Base-by-base conservation (phyloP, 2,113 vertebrate genomes). In the Oncorhynchus masou region DNA sequence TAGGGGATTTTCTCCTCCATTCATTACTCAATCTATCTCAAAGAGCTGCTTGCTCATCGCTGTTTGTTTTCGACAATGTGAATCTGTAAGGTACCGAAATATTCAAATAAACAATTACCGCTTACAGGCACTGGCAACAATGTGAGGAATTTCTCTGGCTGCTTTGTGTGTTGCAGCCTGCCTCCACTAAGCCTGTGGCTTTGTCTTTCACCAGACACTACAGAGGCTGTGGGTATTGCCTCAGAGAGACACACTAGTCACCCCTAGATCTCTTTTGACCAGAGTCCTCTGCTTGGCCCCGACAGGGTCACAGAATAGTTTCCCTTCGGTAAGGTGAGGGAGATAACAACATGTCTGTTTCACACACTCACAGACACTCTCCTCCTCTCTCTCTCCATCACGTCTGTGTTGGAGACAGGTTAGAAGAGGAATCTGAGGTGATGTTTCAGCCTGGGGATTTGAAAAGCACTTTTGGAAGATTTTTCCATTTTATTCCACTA, bases 381-480 rank as follows among this genome's bases (percentile, higher is more conserved):
- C n/a, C 34, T 70, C 20, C n/a, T 20, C n/a, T 15, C 3, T 45
- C 29, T 54, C 12, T 24, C n/a, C 24, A 8, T 25, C 68, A 64
- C 22, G 16, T 48, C 75, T 65, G 31, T 31, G 39, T 68, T 13
- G 12, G 86, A 91, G 72, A 80, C 75, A 87, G 90, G 92, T 45
- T 84, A 71, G 54, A 34, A 65, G 84, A 87, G 78, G 90, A 94
- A 91, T 83, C 78, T 81, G 76, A 91, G 81, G 81, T 86, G 87
- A 90, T 89, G 90, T 87, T 92, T 93, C 81, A 92, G 77, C 83
- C 73, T 80, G 81, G 84, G 87, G 80, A 92, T 80, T 93, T 93
- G 89, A 93, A 80, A 92, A 87, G 62, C 70, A 78, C 78, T 78
- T 86, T 71, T 62, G 74, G 65, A 74, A 81, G 70, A 68, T 86